phyloP scores from a whole-genome alignment of 1,140 invertebrate genomes.

The Pseudoatta argentina region DNA sequence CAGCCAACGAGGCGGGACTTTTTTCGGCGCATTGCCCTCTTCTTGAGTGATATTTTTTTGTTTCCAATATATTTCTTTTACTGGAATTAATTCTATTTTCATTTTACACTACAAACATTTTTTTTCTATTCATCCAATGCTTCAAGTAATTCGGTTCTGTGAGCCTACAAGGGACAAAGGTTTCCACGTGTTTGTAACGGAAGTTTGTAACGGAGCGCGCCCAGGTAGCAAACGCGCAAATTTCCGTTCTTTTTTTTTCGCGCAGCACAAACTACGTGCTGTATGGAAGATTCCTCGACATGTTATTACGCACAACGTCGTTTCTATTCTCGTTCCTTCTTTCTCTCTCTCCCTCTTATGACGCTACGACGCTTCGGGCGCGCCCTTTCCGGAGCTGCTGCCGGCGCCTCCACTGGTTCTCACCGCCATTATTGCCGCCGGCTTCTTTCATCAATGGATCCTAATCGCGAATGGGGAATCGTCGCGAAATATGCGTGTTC shows the following conservation, averaged over 20 bases:
- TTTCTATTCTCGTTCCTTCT: constrained; percentile 32
- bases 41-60: constrained; percentile 34
- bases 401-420: constrained; percentile 78
- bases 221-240: constrained; percentile 39
- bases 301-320: constrained; percentile 6
- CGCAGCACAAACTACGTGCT: no score
- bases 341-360: background rate
- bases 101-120: background rate
- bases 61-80: constrained; percentile 22
- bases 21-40: background rate
- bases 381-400: constrained; percentile 72
- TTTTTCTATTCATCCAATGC: background rate
- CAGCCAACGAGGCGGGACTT: background rate
- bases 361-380: constrained; percentile 74
- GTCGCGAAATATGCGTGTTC: background rate
- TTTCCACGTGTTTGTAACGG: constrained; percentile 66
- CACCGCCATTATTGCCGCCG: constrained; percentile 3
- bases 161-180: constrained; percentile 42
- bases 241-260: background rate
- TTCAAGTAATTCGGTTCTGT: constrained; percentile 26
- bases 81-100: no score
- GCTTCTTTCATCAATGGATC: background rate
- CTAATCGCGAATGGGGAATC: constrained; percentile 48
- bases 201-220: constrained; percentile 42
- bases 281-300: background rate